These are phyloP conservation scores for Rallus crepitans DNA, from an alignment of 2,797 vertebrate species.

Conservation along the genomic window DNA sequence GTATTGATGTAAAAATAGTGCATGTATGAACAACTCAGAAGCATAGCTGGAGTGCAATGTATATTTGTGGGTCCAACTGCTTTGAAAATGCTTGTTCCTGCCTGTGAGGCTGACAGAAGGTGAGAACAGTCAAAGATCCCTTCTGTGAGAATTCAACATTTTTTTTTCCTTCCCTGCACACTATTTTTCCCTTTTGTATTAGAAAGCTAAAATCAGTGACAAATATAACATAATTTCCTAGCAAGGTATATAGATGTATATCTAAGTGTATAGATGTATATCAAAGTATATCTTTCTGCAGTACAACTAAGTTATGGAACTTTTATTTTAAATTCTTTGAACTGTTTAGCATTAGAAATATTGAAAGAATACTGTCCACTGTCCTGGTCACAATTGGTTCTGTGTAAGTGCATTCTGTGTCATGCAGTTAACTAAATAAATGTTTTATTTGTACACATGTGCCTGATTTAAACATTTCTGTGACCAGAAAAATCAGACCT, in stretches of 20 bases:
- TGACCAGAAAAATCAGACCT: constrained; percentile 4
- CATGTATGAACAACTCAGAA: constrained; percentile 49
- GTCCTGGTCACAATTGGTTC: not conserved
- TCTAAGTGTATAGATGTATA: not conserved
- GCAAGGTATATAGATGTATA: not conserved
- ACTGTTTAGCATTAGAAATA: not conserved
- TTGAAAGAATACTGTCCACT: not conserved
- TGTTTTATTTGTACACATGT: not conserved
- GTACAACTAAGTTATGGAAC: not conserved
- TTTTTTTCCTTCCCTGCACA: not conserved
- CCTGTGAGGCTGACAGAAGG: constrained; percentile 36
- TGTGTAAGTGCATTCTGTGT: not conserved
- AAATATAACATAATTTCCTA: not conserved
- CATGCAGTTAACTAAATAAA: not conserved
- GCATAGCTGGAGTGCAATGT: constrained; percentile 46
- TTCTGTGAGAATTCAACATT: not conserved
- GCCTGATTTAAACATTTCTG: not conserved
- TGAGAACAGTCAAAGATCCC: constrained; percentile 32
- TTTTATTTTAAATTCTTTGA: not conserved
- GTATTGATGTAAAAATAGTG: constrained; percentile 69
- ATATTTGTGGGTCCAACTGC: constrained; percentile 35
- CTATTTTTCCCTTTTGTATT: not conserved
- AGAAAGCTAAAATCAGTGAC: not conserved
- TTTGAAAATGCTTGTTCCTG: constrained; percentile 57
- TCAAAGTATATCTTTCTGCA: not conserved